Conservation (phyloP, 2,888 invertebrate genomes). For the Lathronympha strigana region DNA sequence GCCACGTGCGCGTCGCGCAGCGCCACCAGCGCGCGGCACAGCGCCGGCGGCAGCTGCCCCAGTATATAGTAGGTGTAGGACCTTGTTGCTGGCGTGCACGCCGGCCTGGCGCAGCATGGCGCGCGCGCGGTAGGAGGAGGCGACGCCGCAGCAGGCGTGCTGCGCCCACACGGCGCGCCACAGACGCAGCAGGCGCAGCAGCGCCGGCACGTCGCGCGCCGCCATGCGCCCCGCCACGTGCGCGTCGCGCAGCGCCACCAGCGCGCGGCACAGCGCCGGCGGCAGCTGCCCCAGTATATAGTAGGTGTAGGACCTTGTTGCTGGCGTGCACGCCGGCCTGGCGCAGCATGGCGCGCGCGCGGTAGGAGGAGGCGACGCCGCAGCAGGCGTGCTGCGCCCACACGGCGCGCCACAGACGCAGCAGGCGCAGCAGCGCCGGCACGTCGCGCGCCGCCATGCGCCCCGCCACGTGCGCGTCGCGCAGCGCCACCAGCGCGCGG, state of each 20-base stretch:
- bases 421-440: slow-evolving; percentile 86
- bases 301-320: too few relatives aligned
- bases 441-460: slow-evolving; percentile 84
- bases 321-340: slow-evolving; percentile 81
- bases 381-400: slow-evolving; percentile 33
- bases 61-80: too few relatives aligned
- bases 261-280: slow-evolving; percentile 80
- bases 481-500: slow-evolving; percentile 84
- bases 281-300: too few relatives aligned
- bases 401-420: slow-evolving; percentile 80
- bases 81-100: slow-evolving; percentile 59
- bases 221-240: slow-evolving; percentile 86
- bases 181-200: slow-evolving; percentile 83
- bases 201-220: slow-evolving; percentile 86
- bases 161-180: slow-evolving; percentile 71
- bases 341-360: slow-evolving; percentile 86
- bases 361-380: slow-evolving; percentile 65
- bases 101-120: slow-evolving; percentile 86
- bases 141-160: slow-evolving; percentile 40
- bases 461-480: slow-evolving; percentile 87
- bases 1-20: slow-evolving; percentile 86
- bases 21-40: slow-evolving; percentile 85
- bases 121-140: slow-evolving; percentile 82
- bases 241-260: slow-evolving; percentile 86
- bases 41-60: slow-evolving; percentile 76